Evolutionary conservation across 2,888 invertebrate species (phyloP).

Genomic region (Ornithoptera alexandrae): DNA sequence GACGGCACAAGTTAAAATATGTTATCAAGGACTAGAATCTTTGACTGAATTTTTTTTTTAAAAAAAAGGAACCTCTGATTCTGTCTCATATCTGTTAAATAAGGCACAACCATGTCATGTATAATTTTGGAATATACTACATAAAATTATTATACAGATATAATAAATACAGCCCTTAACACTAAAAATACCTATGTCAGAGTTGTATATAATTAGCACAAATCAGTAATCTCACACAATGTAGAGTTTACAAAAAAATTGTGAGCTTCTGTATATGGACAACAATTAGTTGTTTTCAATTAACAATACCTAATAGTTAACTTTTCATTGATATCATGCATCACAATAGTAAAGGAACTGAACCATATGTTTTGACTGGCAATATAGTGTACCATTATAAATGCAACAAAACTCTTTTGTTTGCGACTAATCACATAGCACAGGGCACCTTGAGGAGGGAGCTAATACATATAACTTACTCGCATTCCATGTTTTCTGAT

Average conservation of each 20-base stretch:
- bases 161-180: conserved; percentile 11
- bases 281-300: neutral
- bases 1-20: conserved; percentile 69
- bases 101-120: conserved; percentile 69
- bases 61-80: conserved; percentile 58
- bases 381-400: neutral
- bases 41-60: conserved; percentile 42
- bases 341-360: conserved; percentile 30
- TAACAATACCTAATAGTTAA: conserved; percentile 25
- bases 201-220: conserved; percentile 5
- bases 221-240: conserved; percentile 16
- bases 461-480: neutral
- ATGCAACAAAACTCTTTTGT: neutral
- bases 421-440: neutral
- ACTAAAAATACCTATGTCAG: neutral
- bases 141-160: conserved; percentile 9
- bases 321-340: conserved; percentile 17
- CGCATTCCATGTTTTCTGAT: neutral
- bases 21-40: conserved; percentile 68
- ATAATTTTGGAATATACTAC: conserved; percentile 33
- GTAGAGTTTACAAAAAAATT: conserved; percentile 11
- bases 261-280: neutral
- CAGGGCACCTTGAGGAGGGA: neutral
- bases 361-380: conserved; percentile 4
- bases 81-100: conserved; percentile 50